phyloP scores from a whole-genome alignment of 1,140 invertebrate genomes.

The Ceratina calcarata region DNA sequence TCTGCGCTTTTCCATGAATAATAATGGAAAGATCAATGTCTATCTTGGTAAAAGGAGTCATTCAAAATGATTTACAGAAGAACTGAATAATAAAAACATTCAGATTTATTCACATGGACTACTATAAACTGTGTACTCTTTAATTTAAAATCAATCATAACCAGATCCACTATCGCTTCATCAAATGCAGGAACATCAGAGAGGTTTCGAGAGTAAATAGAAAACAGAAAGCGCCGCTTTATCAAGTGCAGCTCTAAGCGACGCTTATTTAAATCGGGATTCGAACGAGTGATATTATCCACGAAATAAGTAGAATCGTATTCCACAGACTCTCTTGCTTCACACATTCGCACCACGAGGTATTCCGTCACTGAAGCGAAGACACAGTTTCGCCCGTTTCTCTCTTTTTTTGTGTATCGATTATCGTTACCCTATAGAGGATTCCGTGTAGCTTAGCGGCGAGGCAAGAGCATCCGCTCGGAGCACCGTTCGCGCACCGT shows the following conservation, averaged over 20 bases:
- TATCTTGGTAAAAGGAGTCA: no score
- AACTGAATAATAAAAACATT: no score
- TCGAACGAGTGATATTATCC: slow-evolving; percentile 3
- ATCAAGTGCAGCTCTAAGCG: neutral
- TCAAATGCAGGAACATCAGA: neutral
- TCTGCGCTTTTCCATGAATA: no score
- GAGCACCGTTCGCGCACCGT: slow-evolving; percentile 34
- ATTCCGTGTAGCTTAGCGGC: slow-evolving; percentile 51
- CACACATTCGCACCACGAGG: neutral
- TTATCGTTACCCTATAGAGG: slow-evolving; percentile 57
- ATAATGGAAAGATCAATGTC: no score
- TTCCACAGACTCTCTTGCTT: neutral
- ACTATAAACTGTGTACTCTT: neutral
- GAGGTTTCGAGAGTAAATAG: no score
- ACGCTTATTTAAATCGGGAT: neutral
- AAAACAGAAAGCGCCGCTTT: neutral
- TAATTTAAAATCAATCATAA: neutral
- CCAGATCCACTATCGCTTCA: neutral
- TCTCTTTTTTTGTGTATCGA: slow-evolving; percentile 45
- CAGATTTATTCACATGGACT: no score
- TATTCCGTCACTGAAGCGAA: neutral
- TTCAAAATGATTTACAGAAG: no score
- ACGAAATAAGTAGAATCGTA: slow-evolving; percentile 9
- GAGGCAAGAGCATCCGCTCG: slow-evolving; percentile 42
- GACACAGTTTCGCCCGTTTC: slow-evolving; percentile 30